Evolutionary conservation across 1,140 invertebrate genomes (phyloP), one percentile per base, ranked within the genome.

Genomic region (Medauroidea extradentata): DNA sequence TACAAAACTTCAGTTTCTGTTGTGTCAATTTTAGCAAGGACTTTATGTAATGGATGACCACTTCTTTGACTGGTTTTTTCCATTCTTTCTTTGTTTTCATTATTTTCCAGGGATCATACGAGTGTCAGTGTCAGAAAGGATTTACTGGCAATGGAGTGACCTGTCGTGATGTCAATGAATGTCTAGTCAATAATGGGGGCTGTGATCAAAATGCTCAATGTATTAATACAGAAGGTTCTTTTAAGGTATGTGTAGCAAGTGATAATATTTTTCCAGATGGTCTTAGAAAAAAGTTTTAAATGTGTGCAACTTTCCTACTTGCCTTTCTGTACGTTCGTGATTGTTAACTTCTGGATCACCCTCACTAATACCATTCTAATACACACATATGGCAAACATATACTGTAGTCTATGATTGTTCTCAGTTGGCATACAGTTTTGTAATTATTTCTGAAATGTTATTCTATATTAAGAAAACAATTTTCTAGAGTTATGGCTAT

Each of bases 141-240:
- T 94, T 91, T 73, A 86, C 84, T 19, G 91, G 91, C 2, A 89
- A 93, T 70, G 90, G 90, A 5, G 75, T 78, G 11, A 77, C 75
- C 7, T 90, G 88, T 64, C 76, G 82, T 42, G 91, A 94, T 67
- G 81, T 90, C 16, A 89, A 93, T 69, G 91, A 94, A 68, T 94
- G 91, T 75, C 74, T 87, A 1, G 81, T 82, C 0, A 86, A 89
- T 67, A 90, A 91, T 54, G 91, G 90, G 21, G 87, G 87, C 2
- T 97, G 93, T 73, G 84, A 90, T 65, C 84, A 86, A 48, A 86
- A 92, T 65, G 93, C 93, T 27, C 85, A 87, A 63, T 97, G 94
- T 70, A 83, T 93, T 24, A 85, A 87, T 73, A 78, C 75, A n/a
- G 78, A 80, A 60, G 83, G 83, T 9, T 82, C 80, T 27, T 84